Evolutionary conservation across 1,140 invertebrate genomes (phyloP), one percentile per base, ranked within the genome.

Genomic region (Phocides pigmalion): DNA sequence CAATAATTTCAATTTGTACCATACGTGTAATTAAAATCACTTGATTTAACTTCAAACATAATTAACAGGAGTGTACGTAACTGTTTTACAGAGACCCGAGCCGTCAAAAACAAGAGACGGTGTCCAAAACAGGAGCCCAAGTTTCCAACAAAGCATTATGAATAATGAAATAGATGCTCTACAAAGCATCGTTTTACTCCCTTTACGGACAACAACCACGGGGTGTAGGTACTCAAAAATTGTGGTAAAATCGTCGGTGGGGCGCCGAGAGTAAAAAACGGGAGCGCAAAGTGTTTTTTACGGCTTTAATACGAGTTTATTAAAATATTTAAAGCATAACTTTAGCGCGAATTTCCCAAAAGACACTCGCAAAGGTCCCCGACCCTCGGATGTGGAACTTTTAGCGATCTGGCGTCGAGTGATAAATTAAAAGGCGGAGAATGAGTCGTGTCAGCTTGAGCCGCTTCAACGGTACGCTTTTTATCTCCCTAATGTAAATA

Each of bases 291-390:
- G 81, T 90, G 87, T 88, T 90, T 87, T 87, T 87, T 87, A 86
- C 84, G 80, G 76, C 82, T 83, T 81, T 87, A 87, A 90, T 90
- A 87, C 85, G 81, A 81, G 84, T 90, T 90, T 87, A 90, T 90
- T 90, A 90, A 90, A 88, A 88, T 90, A 90, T 90, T 90, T 88
- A 88, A 87, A 82, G 83, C 82, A 78, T 59, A 90, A 90, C 80
- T 90, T 90, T 88, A 79, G 70, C 78, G 70, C 49, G 76, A 84
- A 88, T 90, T 88, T 90, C 85, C 87, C 87, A 73, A 79, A 89
- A 89, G 87, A 89, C 87, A 81, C 72, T 70, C 72, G 70, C 72
- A 80, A 75, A 79, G 76, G 81, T 76, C 82, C 79, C 63, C 54
- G 76, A 56, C 72, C 76, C 73, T 73, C 76, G 66, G 70, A 72